Evolutionary conservation across 2,113 vertebrate genomes (phyloP), one percentile per base, ranked within the genome.

Genomic region (Mobula birostris): DNA sequence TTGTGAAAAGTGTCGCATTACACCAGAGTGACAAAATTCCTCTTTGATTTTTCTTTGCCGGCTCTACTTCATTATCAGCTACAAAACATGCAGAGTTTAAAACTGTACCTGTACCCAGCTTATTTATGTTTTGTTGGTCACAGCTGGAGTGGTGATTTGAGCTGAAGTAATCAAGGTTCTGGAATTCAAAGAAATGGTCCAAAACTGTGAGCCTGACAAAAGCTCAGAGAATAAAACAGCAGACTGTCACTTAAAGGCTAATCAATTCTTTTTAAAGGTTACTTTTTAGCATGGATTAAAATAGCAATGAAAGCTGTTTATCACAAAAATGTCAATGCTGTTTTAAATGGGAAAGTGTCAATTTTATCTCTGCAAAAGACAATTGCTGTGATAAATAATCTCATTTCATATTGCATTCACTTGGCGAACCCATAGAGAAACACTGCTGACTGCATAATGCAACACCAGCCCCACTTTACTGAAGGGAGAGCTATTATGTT

Each of bases 221-320:
- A 21, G 48, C 27, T 4, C 66, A 36, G 17, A 91, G 63, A 70
- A 91, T n/a, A 91, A 36, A 32, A 24, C 29, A 70, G 12, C 6
- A n/a, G 12, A 29, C 24, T 36, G 88, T n/a, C 66, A 11, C 21
- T 58, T 91, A 36, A 91, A 91, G n/a, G 88, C 61, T 70, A 91
- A 91, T 40, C 63, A 91, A 91, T 91, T 91, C n/a, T 32, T 91
- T 91, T 70, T 70, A 91, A 68, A 70, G 63, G 88, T 70, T 70
- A 91, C 63, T 91, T 91, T 91, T 36, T 91, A 91, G 36, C 32
- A 68, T 70, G 66, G 61, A 91, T 32, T 91, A 19, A 91, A 70
- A 70, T n/a, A 32, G 66, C 61, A 91, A 61, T 85, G 56, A 48
- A 56, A 85, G 24, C 82, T 85, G 56, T 61, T 56, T 29, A 61